Evolutionary conservation across 2,797 vertebrate species (phyloP).

Genomic region (Cossypha caffra): DNA sequence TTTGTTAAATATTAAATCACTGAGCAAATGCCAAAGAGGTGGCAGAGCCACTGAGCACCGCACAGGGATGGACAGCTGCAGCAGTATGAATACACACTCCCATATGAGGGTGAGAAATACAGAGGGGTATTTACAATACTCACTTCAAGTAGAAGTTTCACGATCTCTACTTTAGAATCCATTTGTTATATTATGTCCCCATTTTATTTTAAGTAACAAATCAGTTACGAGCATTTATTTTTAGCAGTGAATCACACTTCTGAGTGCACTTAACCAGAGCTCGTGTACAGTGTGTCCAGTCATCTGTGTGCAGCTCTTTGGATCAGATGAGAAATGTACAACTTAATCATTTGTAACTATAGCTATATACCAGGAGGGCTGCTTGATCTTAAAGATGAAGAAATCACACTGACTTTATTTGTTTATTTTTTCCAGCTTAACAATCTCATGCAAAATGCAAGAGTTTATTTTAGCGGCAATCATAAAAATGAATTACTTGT

Average conservation of each 20-base stretch:
- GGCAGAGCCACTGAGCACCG: not conserved
- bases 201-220: not conserved
- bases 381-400: not conserved
- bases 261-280: not conserved
- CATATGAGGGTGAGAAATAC: accelerated
- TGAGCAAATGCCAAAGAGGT: accelerated
- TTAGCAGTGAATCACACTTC: not conserved
- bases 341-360: not conserved
- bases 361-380: not conserved
- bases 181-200: not conserved
- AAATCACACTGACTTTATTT: not conserved
- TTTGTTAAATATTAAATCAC: not conserved
- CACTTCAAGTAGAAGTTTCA: not conserved
- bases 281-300: accelerated
- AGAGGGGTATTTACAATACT: not conserved
- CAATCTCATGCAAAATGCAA: not conserved
- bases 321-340: not conserved
- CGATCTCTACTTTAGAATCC: not conserved
- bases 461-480: not conserved
- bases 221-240: not conserved
- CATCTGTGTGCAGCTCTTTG: not conserved
- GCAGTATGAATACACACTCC: not conserved
- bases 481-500: not conserved
- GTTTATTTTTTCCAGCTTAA: not conserved
- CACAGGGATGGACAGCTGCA: not conserved